phyloP scores from a whole-genome alignment of 2,113 vertebrate species.

The Ramphastos sulfuratus region DNA sequence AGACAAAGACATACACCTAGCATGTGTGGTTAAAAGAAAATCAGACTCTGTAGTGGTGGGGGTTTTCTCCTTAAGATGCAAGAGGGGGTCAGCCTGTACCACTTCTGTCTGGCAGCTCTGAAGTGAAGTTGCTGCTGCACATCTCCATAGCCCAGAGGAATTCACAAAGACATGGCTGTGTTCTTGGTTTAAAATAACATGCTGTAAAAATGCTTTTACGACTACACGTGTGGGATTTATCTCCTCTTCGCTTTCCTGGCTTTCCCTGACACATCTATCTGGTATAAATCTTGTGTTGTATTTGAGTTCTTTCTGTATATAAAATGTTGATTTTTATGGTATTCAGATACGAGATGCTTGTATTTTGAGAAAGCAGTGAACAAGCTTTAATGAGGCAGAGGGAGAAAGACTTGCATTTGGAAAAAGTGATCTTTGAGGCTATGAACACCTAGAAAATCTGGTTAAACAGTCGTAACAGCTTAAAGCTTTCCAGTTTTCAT shows the following conservation, averaged over 20 bases:
- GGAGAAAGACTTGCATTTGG: background rate
- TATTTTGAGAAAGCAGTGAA: background rate
- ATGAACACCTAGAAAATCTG: background rate
- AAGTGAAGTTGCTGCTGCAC: background rate
- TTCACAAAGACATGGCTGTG: background rate
- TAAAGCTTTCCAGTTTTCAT: background rate
- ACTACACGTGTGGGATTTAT: background rate
- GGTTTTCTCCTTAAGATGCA: background rate
- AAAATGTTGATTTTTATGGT: background rate
- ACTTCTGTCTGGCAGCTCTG: background rate
- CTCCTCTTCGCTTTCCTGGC: background rate
- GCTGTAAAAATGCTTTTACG: background rate
- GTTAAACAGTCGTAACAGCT: background rate
- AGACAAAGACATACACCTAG: background rate
- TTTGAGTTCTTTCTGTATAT: background rate
- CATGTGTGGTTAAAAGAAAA: background rate
- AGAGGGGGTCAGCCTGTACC: background rate
- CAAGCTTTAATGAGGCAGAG: background rate
- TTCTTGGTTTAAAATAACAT: background rate
- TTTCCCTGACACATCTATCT: background rate
- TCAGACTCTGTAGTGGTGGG: too few relatives aligned
- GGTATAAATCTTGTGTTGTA: background rate
- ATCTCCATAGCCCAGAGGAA: background rate
- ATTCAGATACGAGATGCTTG: background rate
- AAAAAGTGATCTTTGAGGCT: background rate